phyloP scores from a whole-genome alignment of 2,888 invertebrate genomes.

The Acrobasis suavella region DNA sequence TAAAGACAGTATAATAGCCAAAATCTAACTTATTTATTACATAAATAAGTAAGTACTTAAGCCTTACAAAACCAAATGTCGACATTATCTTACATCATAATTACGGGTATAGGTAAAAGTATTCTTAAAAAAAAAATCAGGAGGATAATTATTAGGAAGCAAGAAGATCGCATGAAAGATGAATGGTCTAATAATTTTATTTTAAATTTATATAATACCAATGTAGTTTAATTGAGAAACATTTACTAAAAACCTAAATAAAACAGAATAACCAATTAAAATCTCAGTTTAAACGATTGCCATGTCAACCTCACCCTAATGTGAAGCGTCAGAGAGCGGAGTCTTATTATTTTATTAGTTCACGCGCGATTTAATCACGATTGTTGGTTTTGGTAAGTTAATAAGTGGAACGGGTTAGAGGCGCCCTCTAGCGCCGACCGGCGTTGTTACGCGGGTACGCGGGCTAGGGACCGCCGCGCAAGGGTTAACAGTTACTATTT shows the following conservation, averaged over 20 bases:
- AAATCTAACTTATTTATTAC: too few species aligned
- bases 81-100: too few species aligned
- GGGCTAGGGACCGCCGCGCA: neutral
- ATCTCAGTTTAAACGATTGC: slow-evolving; percentile 16
- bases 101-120: too few species aligned
- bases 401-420: slow-evolving; percentile 65
- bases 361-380: slow-evolving; percentile 82
- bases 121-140: too few species aligned
- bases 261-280: neutral
- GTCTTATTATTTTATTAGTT: slow-evolving; percentile 81
- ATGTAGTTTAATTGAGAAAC: too few species aligned
- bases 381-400: slow-evolving; percentile 81
- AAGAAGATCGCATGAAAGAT: too few species aligned
- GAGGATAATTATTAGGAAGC: too few species aligned
- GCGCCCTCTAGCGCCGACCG: slow-evolving; percentile 27
- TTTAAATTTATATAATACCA: too few species aligned
- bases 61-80: too few species aligned
- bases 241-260: neutral
- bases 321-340: slow-evolving; percentile 58
- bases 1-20: too few species aligned
- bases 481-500: slow-evolving; percentile 19
- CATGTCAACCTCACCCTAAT: slow-evolving; percentile 56
- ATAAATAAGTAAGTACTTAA: too few species aligned
- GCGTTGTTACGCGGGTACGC: slow-evolving; percentile 2
- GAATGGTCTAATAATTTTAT: too few species aligned